Evolutionary conservation across 2,888 invertebrate species (phyloP), one percentile per base, ranked within the genome.

Genomic region (Lepidocyrtoides sp.): DNA sequence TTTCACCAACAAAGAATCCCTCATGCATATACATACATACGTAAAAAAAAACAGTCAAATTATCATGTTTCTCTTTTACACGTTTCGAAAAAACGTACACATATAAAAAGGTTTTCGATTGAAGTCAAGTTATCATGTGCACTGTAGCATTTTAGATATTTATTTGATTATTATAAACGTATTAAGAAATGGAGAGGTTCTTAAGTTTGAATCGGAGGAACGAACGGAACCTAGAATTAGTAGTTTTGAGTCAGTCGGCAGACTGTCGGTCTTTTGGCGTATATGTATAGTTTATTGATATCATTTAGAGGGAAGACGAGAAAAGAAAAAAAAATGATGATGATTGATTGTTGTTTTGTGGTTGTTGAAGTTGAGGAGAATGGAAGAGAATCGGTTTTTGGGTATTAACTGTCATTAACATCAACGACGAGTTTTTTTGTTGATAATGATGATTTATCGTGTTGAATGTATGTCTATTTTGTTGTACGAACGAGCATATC

Each of bases 191-290:
- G 41, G 23, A 60, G 32, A 87, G 26, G 51, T 48, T 26, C 63
- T n/a, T n/a, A n/a, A n/a, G n/a, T 84, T 84, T 29, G 54, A 54
- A 57, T 29, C 51, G 44, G 51, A 69, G n/a, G 26, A 66, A 36
- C 36, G 36, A 75, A 75, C 83, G 63, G 89, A 89, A 89, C 89
- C 89, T 89, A 89, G 89, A 89, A 89, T 89, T 89, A 48, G 79
- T 79, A 82, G 41, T 29, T n/a, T 51, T 54, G 57, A 77, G 54
- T 32, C n/a, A 83, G 89, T 83, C 89, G 89, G 89, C 89, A 89
- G 89, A 83, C 89, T 89, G 89, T 83, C 89, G 89, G 89, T 75
- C 89, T 89, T 88, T 89, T 48, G n/a, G 36, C 7, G 36, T 7
- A 36, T 36, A 36, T 36, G 3, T 54, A 14, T 23, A 83, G 44